Conservation (phyloP, 2,888 invertebrate species). For the Brachylomia viminalis region DNA sequence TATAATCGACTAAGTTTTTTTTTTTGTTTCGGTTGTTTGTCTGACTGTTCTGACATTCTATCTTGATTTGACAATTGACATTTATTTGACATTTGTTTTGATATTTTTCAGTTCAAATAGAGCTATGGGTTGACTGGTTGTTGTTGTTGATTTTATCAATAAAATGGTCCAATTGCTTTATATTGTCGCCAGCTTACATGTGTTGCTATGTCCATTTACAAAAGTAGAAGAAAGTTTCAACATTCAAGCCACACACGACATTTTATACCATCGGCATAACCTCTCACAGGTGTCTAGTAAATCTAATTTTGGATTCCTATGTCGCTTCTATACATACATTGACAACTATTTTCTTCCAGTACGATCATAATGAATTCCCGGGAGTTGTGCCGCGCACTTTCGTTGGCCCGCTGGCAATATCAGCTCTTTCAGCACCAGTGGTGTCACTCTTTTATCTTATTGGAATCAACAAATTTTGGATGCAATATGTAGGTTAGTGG, state of each 20-base stretch:
- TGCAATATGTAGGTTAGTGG: conserved; percentile 96
- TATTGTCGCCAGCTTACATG: conserved; percentile 94
- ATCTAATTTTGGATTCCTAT: conserved; percentile 87
- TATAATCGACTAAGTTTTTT: conserved; percentile 47
- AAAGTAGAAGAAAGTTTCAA: conserved; percentile 99
- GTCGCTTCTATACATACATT: conserved; percentile 71
- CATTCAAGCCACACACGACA: conserved; percentile 99
- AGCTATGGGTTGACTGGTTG: conserved; percentile 79
- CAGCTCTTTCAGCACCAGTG: conserved; percentile 94
- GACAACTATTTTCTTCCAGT: conserved; percentile 91
- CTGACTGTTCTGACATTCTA: conserved; percentile 44
- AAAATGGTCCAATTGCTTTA: conserved; percentile 94
- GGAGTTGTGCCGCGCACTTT: conserved; percentile 99
- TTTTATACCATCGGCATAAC: conserved; percentile 96
- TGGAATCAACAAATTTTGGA: conserved; percentile 95
- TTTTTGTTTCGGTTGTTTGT: not conserved
- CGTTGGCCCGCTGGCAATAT: conserved; percentile 96
- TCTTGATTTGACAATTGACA: conserved; percentile 37
- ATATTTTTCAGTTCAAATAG: conserved; percentile 37
- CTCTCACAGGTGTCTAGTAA: conserved; percentile 93
- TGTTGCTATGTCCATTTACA: conserved; percentile 97
- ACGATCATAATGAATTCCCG: conserved; percentile 99
- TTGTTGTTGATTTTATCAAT: conserved; percentile 65
- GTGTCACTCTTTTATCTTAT: conserved; percentile 92
- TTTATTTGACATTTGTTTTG: conserved; percentile 21